Conservation (phyloP, 2,888 invertebrate genomes). For the Tillus elongatus region DNA sequence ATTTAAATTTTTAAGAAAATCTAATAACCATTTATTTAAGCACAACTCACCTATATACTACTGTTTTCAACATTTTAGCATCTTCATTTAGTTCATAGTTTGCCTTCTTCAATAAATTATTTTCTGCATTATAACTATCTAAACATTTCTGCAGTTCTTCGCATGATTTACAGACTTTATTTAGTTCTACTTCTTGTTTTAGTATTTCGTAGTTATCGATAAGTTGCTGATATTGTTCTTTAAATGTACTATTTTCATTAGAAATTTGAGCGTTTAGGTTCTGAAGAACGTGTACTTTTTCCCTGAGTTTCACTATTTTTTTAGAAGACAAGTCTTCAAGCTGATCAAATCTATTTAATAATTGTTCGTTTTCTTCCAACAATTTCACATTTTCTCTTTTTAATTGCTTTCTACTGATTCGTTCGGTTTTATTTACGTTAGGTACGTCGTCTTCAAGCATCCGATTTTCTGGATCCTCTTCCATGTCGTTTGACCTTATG, state of each 20-base stretch:
- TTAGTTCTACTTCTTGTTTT: slow-evolving; percentile 44
- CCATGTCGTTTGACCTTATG: too few species aligned
- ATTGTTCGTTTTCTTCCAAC: slow-evolving; percentile 45
- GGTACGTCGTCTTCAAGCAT: slow-evolving; percentile 19
- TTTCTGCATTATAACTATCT: slow-evolving; percentile 45
- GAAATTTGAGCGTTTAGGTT: slow-evolving; percentile 54
- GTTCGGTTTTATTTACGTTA: slow-evolving; percentile 22
- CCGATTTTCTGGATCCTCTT: too few species aligned
- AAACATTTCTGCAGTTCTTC: slow-evolving; percentile 44
- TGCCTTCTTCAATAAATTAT: slow-evolving; percentile 45
- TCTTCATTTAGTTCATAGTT: slow-evolving; percentile 56
- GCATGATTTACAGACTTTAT: slow-evolving; percentile 40
- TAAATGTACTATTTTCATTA: slow-evolving; percentile 52
- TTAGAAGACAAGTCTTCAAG: slow-evolving; percentile 44
- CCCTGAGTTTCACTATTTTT: slow-evolving; percentile 54
- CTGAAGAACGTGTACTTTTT: slow-evolving; percentile 51
- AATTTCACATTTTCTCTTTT: slow-evolving; percentile 47
- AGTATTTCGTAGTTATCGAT: slow-evolving; percentile 47
- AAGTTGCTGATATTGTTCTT: slow-evolving; percentile 45
- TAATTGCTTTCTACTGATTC: slow-evolving; percentile 31
- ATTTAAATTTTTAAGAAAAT: too few species aligned
- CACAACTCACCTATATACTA: slow-evolving; percentile 54
- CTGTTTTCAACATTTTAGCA: slow-evolving; percentile 63
- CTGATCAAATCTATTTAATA: slow-evolving; percentile 46
- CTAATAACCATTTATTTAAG: too few species aligned